Base-by-base conservation (phyloP, 2,113 vertebrate species). In the Calcarius ornatus region DNA sequence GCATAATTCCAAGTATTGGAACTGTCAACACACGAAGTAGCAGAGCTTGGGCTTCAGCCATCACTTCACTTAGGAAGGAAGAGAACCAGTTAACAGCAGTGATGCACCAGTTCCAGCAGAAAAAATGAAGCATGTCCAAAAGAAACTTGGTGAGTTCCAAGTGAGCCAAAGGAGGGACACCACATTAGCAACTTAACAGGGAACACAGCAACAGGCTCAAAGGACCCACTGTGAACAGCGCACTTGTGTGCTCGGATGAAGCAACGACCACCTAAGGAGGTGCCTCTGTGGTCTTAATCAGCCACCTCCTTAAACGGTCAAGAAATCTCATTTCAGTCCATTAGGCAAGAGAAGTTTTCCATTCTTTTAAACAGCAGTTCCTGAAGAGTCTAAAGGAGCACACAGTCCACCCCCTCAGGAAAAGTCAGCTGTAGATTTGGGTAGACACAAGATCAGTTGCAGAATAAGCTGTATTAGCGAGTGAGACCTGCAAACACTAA, bases 61-160 rank as follows among this genome's bases (percentile, higher is more conserved):
- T 86, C 93, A 94, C 92, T 97, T 98, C 94, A 96, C 96, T 98
- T 97, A 94, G 87, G 96, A 97, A 97, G 96, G 96, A 96, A 97
- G 80, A 97, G 91, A 98, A 98, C 82, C 93, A 97, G 97, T 97
- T 98, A 97, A 97, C 78, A 97, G 94, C 90, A 97, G 92, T 86
- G 96, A 98, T 97, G 95, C 97, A 96, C 95, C 95, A 96, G 93
- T 97, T 98, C 97, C 96, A 97, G 86, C 92, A 96, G 90, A 95
- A 97, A 90, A 97, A 96, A 81, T 60, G 95, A 97, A 96, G 82
- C 90, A 90, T 68, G 90, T 97, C 97, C 97, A 98, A 98, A 95
- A 98, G 97, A 98, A 98, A 98, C 97, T 97, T 96, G 5, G 6
- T 8, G 80, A 95, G 92, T 98, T 98, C 97, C 98, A 98, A 98